These are phyloP conservation scores for Lates japonicus DNA, from an alignment of 2,797 vertebrate species.

Conservation along the genomic window DNA sequence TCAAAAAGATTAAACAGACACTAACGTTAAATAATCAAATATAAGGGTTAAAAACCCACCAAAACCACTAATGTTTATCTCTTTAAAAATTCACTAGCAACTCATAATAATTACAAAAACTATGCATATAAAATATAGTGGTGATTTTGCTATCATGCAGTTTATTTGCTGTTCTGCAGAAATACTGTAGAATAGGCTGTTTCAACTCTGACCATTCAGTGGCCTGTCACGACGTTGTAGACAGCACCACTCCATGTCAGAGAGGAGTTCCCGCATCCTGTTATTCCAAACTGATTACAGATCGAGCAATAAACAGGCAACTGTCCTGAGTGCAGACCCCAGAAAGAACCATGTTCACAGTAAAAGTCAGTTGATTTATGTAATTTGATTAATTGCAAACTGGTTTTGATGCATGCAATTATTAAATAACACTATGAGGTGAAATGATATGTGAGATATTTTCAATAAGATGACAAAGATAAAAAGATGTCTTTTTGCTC, in stretches of 20 bases:
- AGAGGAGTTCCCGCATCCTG: constrained; percentile 37
- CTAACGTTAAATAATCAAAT: background rate
- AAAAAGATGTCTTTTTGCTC: too few relatives aligned
- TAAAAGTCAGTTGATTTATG: background rate
- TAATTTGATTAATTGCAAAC: background rate
- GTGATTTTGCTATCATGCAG: background rate
- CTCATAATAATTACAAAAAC: background rate
- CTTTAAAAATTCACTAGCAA: background rate
- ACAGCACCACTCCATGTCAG: constrained; percentile 66
- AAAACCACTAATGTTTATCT: background rate
- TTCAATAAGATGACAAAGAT: background rate
- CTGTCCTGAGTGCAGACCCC: background rate
- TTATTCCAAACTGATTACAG: background rate
- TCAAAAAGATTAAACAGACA: background rate
- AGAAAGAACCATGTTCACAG: background rate
- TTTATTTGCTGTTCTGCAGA: background rate
- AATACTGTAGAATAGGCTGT: background rate
- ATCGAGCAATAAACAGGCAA: background rate
- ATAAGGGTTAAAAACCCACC: background rate
- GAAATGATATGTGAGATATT: background rate
- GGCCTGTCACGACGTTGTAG: constrained; percentile 39
- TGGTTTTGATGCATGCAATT: background rate
- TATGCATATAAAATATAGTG: background rate
- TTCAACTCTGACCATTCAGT: background rate
- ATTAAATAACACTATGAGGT: background rate